Percentiles rank a stretch among this genome's conserved stretches.
Evolutionary conservation across 2,797 vertebrate species (phyloP).

Genomic region (Anniella stebbinsi): DNA sequence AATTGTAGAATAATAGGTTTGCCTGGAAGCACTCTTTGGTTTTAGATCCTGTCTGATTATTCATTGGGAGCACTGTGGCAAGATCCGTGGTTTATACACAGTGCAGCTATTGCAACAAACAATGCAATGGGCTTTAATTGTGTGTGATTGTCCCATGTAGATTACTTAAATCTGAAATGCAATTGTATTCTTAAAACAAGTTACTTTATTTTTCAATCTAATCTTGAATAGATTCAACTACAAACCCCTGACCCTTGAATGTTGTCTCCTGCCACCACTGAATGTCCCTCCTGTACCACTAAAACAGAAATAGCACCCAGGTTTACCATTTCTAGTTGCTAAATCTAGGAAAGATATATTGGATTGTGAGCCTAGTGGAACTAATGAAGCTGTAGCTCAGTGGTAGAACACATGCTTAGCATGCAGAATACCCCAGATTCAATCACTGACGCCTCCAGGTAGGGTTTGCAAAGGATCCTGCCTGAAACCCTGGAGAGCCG

Average conservation of each 20-base stretch:
- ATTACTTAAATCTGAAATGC: not conserved
- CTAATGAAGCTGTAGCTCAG: not conserved
- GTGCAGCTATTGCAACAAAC: not conserved
- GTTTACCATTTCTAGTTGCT: not conserved
- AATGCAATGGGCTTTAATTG: not conserved
- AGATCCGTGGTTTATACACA: not conserved
- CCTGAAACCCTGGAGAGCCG: too few species aligned
- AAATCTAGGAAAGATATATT: not conserved
- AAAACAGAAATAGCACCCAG: not conserved
- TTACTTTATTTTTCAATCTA: not conserved
- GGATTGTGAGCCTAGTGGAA: not conserved
- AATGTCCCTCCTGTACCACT: not conserved
- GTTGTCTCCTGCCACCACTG: not conserved
- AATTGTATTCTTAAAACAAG: not conserved
- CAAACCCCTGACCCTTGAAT: not conserved
- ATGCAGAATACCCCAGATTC: too few species aligned
- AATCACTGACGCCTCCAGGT: too few species aligned
- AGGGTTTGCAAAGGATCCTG: too few species aligned
- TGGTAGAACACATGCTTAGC: too few species aligned
- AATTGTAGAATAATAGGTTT: not conserved
- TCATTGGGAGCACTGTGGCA: not conserved
- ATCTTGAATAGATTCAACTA: not conserved
- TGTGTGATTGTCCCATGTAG: not conserved
- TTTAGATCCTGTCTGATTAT: not conserved
- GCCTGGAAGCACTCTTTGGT: not conserved